Conservation (phyloP, 1,140 invertebrate genomes). For the Drosophila sulfurigaster region DNA sequence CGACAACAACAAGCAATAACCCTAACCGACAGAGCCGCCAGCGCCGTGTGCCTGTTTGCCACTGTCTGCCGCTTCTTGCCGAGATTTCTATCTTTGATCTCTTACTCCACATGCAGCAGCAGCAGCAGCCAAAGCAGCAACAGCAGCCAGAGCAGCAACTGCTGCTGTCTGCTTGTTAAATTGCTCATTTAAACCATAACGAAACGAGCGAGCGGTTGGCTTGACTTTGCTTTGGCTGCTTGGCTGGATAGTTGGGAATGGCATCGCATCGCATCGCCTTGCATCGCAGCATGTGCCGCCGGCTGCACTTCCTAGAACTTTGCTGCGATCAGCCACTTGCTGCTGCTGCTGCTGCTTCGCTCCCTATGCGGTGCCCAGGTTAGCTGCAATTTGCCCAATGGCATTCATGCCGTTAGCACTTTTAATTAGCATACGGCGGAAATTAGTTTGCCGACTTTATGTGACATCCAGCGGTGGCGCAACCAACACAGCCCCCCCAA, state of each 20-base stretch:
- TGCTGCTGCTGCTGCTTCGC: not conserved
- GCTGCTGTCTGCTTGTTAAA: conserved; percentile 79
- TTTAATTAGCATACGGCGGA: conserved; percentile 79
- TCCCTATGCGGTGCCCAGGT: conserved; percentile 9
- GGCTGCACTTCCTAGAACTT: conserved; percentile 67
- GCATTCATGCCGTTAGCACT: conserved; percentile 68
- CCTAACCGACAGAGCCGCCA: conserved; percentile 74
- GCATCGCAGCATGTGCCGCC: conserved; percentile 62
- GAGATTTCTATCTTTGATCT: conserved; percentile 82
- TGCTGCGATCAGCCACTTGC: conserved; percentile 57
- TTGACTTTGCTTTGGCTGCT: conserved; percentile 7
- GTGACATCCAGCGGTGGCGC: conserved; percentile 38
- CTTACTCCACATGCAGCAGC: conserved; percentile 75
- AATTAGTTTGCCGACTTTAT: conserved; percentile 66
- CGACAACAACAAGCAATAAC: conserved; percentile 82
- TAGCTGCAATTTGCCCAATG: conserved; percentile 69
- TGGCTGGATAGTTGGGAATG: conserved; percentile 29
- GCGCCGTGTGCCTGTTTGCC: conserved; percentile 68
- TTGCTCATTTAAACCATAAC: conserved; percentile 82
- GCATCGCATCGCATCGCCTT: conserved; percentile 3
- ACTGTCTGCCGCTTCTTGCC: conserved; percentile 81
- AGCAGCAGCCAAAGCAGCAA: conserved; percentile 24
- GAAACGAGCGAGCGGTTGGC: conserved; percentile 51
- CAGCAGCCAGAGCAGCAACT: conserved; percentile 46
- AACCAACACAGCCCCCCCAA: conserved; percentile 22